These are phyloP conservation scores for Seriola aureovittata DNA, from an alignment of 2,113 vertebrate species.

Conservation along the genomic window DNA sequence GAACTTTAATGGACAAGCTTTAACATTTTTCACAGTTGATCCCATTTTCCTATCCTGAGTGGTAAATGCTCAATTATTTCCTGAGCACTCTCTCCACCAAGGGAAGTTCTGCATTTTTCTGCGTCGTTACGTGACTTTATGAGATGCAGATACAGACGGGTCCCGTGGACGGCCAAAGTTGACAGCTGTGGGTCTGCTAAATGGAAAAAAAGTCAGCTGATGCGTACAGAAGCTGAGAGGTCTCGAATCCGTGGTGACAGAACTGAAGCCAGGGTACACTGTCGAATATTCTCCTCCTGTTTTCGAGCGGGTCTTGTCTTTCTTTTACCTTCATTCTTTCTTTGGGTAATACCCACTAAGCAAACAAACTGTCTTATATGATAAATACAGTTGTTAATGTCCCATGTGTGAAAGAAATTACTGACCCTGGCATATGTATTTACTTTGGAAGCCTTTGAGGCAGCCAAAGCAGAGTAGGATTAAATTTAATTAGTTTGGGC, in stretches of 20 bases:
- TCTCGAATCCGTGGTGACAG: background rate
- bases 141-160: constrained; percentile 46
- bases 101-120: constrained; percentile 42
- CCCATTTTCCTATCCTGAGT: background rate
- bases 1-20: constrained; percentile 9
- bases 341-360: background rate
- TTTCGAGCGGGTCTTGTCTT: background rate
- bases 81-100: constrained; percentile 2
- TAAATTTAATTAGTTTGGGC: background rate
- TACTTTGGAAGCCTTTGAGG: background rate
- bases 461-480: background rate
- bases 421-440: background rate
- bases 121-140: constrained; percentile 35
- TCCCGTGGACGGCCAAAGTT: constrained; percentile 27
- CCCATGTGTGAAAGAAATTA: background rate
- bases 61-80: constrained; percentile 17
- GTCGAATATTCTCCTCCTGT: background rate
- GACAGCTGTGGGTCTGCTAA: constrained; percentile 42
- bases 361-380: background rate
- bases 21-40: constrained; percentile 23
- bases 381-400: background rate
- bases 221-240: background rate
- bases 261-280: background rate
- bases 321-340: background rate
- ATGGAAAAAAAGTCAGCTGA: constrained; percentile 14